Conservation (phyloP, 2,888 invertebrate species). For the Trachelus stipa region DNA sequence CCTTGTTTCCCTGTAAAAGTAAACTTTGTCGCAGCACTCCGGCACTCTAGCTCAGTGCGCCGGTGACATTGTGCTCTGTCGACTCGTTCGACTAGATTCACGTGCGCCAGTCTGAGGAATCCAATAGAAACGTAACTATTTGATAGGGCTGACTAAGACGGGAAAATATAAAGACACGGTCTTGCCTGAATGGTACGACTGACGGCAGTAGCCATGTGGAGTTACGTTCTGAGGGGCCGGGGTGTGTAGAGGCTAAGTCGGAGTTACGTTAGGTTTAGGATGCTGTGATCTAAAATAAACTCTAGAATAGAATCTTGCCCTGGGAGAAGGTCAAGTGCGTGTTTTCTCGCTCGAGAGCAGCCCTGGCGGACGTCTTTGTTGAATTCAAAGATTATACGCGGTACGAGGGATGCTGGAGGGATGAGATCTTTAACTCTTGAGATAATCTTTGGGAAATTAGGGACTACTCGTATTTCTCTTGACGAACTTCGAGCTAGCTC, state of each 20-base stretch:
- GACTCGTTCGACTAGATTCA: not conserved
- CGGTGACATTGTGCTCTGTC: not conserved
- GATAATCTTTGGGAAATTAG: not conserved
- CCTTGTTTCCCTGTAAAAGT: constrained; percentile 24
- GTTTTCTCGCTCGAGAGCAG: not conserved
- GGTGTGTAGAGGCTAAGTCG: not conserved
- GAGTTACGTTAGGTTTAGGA: not conserved
- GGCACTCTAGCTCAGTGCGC: not conserved
- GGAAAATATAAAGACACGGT: not conserved
- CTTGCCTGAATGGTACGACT: not conserved
- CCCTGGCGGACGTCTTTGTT: not conserved
- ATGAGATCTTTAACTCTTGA: not conserved
- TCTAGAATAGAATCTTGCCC: not conserved
- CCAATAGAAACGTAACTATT: not conserved
- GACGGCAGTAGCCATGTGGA: not conserved
- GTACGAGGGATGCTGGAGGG: not conserved
- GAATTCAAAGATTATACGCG: not conserved
- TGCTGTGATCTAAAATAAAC: not conserved
- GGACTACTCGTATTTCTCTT: not conserved
- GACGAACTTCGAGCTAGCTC: not conserved
- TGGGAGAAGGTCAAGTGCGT: not conserved
- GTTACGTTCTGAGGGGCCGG: not conserved
- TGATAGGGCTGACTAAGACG: not conserved
- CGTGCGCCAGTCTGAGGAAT: not conserved
- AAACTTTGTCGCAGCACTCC: not conserved